A percentile compares a stretch with the other conserved stretches of the same genome.
Conservation (phyloP, 2,888 invertebrate genomes). For the Lypha dubia region DNA sequence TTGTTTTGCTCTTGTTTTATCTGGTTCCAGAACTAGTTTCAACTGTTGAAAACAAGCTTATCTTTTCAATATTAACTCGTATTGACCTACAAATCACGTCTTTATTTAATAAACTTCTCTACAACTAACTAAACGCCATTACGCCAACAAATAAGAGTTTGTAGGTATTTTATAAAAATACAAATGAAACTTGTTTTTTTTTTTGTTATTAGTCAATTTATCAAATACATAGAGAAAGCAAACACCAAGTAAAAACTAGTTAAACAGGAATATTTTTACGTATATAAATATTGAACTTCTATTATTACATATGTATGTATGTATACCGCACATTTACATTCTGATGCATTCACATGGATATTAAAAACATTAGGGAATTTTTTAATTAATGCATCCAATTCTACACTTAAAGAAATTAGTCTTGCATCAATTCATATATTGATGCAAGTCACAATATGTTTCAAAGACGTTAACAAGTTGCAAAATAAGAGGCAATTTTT, state of each 20-base stretch:
- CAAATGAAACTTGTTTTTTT: not conserved
- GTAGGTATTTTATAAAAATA: not conserved
- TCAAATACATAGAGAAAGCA: not conserved
- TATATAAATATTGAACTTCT: no score
- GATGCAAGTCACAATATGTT: no score
- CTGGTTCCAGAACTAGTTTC: conserved; percentile 59
- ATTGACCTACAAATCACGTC: conserved; percentile 60
- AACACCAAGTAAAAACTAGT: conserved; percentile 25
- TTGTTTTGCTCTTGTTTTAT: conserved; percentile 3
- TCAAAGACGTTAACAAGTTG: no score
- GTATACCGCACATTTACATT: not conserved
- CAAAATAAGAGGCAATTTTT: no score
- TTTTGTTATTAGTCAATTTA: conserved; percentile 28
- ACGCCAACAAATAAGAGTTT: conserved; percentile 14
- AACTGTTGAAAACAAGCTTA: conserved; percentile 57
- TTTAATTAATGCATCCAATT: not conserved
- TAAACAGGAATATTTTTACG: conserved; percentile 1
- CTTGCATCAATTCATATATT: not conserved
- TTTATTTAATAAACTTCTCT: conserved; percentile 16
- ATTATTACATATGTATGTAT: no score
- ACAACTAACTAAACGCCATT: conserved; percentile 50
- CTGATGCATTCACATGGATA: no score
- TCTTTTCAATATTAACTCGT: conserved; percentile 28
- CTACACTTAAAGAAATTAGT: not conserved
- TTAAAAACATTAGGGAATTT: not conserved